phyloP scores from a whole-genome alignment of 2,113 vertebrate genomes.

The human region DNA sequence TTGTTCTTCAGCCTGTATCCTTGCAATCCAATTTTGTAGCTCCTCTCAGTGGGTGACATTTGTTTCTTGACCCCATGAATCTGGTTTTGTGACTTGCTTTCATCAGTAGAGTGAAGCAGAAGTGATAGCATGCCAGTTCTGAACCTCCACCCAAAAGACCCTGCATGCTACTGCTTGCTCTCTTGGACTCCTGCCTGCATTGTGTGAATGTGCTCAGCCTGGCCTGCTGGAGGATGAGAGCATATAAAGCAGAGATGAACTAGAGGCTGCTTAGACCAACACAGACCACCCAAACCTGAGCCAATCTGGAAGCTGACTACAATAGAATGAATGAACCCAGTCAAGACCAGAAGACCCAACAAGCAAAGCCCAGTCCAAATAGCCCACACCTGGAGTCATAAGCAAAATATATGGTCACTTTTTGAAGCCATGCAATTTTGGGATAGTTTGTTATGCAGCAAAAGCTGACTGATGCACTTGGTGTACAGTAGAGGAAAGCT shows the following conservation, averaged over 20 bases:
- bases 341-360: not conserved
- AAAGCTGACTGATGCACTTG: not conserved
- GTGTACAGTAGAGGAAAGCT: not conserved
- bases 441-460: not conserved
- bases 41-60: not conserved
- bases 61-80: not conserved
- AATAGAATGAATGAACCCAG: not conserved
- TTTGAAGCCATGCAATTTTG: not conserved
- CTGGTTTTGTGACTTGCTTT: not conserved
- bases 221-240: no score
- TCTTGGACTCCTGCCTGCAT: no score
- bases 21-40: not conserved
- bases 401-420: not conserved
- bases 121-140: no score
- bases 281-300: not conserved
- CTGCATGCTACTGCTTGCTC: accelerated
- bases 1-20: accelerated
- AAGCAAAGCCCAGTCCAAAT: not conserved
- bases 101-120: not conserved
- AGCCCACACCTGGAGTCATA: not conserved
- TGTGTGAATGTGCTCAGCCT: not conserved
- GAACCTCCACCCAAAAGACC: not conserved
- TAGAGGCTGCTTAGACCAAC: not conserved
- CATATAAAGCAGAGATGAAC: not conserved
- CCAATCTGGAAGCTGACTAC: not conserved